A percentile compares a stretch with the other conserved stretches of the same genome.
Conservation (phyloP, 2,888 invertebrate species). For the Iphiclides podalirius region DNA sequence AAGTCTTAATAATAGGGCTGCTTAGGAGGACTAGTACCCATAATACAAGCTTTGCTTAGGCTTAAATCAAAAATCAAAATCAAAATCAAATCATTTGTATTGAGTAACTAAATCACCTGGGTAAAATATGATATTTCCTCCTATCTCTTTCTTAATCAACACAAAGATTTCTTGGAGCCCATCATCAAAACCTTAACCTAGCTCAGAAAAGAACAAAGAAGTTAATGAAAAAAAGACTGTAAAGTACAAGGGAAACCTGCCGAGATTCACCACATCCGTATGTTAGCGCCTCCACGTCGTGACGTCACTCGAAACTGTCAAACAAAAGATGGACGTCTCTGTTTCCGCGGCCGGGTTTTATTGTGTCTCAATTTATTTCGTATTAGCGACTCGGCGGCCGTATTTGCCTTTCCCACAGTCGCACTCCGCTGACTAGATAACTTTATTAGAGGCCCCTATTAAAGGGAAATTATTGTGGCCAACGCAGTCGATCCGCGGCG, state of each 20-base stretch:
- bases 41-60: too few relatives aligned
- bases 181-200: too few relatives aligned
- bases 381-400: constrained; percentile 18
- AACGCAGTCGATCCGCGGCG: constrained; percentile 11
- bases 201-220: too few relatives aligned
- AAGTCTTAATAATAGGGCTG: too few relatives aligned
- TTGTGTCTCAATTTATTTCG: constrained; percentile 24
- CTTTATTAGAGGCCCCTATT: constrained; percentile 25
- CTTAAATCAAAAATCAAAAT: too few relatives aligned
- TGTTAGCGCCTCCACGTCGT: background rate
- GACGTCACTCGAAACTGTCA: constrained; percentile 21
- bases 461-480: constrained; percentile 25
- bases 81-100: too few relatives aligned
- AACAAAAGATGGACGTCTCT: constrained; percentile 23
- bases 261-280: background rate
- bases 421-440: constrained; percentile 23
- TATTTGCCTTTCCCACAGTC: constrained; percentile 26
- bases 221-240: too few relatives aligned
- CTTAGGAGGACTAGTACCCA: too few relatives aligned
- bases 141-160: too few relatives aligned
- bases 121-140: too few relatives aligned
- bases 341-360: constrained; percentile 22
- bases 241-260: background rate
- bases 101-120: too few relatives aligned
- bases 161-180: too few relatives aligned